These are phyloP conservation scores for Melipona beecheii DNA, from an alignment of 2,888 invertebrate species.

Conservation along the genomic window DNA sequence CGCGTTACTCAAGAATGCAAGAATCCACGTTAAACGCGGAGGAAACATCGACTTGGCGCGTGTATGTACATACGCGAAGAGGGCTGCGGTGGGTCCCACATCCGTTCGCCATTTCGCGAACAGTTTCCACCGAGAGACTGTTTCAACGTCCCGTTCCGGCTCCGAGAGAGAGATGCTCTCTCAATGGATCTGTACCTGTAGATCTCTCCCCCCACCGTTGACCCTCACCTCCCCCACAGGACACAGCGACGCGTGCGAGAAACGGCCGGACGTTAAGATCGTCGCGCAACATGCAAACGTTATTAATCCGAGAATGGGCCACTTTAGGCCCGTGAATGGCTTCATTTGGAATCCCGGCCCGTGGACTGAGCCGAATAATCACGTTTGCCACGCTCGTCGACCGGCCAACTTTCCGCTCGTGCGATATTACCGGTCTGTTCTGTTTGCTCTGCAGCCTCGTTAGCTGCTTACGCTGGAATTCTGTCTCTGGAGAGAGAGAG, in stretches of 20 bases:
- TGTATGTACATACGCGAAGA: slow-evolving; percentile 68
- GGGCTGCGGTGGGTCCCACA: neutral
- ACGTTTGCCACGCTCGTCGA: slow-evolving; percentile 26
- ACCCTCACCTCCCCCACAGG: neutral
- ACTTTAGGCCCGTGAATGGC: slow-evolving; percentile 47
- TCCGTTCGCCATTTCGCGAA: slow-evolving; percentile 58
- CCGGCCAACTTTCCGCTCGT: slow-evolving; percentile 23
- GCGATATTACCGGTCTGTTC: neutral
- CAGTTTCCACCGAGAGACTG: slow-evolving; percentile 31
- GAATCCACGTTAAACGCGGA: slow-evolving; percentile 70
- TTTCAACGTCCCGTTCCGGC: slow-evolving; percentile 11
- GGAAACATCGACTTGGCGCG: slow-evolving; percentile 76
- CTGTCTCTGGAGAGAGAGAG: neutral
- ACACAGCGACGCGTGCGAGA: slow-evolving; percentile 35
- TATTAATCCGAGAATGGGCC: slow-evolving; percentile 62
- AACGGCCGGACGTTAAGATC: slow-evolving; percentile 53
- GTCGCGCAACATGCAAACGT: slow-evolving; percentile 49
- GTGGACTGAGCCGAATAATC: slow-evolving; percentile 36
- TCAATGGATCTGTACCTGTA: slow-evolving; percentile 45
- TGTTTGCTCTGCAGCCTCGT: slow-evolving; percentile 17
- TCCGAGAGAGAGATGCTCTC: slow-evolving; percentile 14
- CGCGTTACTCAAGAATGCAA: no score
- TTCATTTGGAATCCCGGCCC: slow-evolving; percentile 33
- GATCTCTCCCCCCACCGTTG: slow-evolving; percentile 34
- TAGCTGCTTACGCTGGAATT: neutral